Evolutionary conservation across 2,113 vertebrate species (phyloP).

Genomic region (Microcebus murinus): DNA sequence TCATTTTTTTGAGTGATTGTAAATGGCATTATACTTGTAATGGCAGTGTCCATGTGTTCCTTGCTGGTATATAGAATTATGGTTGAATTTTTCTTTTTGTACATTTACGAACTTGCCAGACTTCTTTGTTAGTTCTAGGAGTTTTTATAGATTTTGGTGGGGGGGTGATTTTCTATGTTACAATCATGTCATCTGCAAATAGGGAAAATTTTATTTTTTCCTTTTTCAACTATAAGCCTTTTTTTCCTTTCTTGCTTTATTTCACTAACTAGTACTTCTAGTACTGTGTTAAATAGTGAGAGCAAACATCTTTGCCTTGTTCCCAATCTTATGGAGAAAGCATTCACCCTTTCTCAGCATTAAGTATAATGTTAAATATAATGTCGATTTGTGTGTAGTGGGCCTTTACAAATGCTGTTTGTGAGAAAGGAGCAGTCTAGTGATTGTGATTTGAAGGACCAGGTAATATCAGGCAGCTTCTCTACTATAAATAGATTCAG

Average conservation of each 20-base stretch:
- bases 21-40: constrained; percentile 15
- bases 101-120: not conserved
- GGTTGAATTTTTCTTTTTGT: not conserved
- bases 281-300: not conserved
- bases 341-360: not conserved
- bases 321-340: not conserved
- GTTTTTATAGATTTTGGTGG: not conserved
- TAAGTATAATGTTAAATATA: not conserved
- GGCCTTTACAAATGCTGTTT: not conserved
- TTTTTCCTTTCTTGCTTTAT: constrained; percentile 5
- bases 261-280: not conserved
- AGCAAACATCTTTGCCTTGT: not conserved
- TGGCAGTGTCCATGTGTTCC: not conserved
- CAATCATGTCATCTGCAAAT: not conserved
- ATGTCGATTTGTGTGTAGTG: not conserved
- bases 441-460: not conserved
- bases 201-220: not conserved
- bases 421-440: not conserved
- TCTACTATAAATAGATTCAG: not conserved
- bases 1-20: not conserved
- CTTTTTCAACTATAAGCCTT: not conserved
- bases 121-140: not conserved
- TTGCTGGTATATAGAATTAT: not conserved
- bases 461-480: not conserved
- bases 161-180: not conserved